These are phyloP conservation scores for Alauda arvensis DNA, from an alignment of 2,797 vertebrate species.

Conservation along the genomic window DNA sequence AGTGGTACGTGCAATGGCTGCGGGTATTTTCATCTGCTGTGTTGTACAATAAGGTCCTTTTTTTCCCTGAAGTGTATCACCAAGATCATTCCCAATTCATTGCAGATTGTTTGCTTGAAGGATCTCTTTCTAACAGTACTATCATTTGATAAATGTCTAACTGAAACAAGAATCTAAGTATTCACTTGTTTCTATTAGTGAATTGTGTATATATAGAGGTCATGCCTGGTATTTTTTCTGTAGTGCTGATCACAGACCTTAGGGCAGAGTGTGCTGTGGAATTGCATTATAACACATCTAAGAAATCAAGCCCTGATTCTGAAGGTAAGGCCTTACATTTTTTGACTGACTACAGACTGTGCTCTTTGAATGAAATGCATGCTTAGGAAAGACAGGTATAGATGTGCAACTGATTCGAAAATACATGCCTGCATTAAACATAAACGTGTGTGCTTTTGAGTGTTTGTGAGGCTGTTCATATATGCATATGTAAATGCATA, in stretches of 20 bases:
- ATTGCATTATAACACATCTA: conserved; percentile 13
- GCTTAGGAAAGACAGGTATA: not conserved
- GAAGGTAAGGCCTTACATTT: conserved; percentile 57
- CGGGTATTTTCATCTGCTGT: conserved; percentile 57
- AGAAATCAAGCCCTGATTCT: conserved; percentile 15
- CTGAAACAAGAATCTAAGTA: conserved; percentile 56
- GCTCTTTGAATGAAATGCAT: not conserved
- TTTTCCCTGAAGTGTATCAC: conserved; percentile 48
- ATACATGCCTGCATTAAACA: not conserved
- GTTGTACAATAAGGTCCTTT: conserved; percentile 57
- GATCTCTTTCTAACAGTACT: conserved; percentile 56
- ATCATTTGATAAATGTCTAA: conserved; percentile 49
- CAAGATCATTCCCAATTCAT: conserved; percentile 67
- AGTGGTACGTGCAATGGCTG: conserved; percentile 63
- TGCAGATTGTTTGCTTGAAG: conserved; percentile 63
- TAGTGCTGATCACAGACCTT: not conserved
- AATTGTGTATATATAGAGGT: conserved; percentile 28
- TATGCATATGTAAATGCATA: not conserved
- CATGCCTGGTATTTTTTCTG: conserved; percentile 26
- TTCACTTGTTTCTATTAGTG: conserved; percentile 18
- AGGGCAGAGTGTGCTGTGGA: conserved; percentile 15
- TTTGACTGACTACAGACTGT: not conserved
- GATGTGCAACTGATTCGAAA: not conserved
- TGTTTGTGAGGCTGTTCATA: not conserved
- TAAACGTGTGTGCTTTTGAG: not conserved